Evolutionary conservation across 1,140 invertebrate species (phyloP).

Genomic region (Achroia grisella): DNA sequence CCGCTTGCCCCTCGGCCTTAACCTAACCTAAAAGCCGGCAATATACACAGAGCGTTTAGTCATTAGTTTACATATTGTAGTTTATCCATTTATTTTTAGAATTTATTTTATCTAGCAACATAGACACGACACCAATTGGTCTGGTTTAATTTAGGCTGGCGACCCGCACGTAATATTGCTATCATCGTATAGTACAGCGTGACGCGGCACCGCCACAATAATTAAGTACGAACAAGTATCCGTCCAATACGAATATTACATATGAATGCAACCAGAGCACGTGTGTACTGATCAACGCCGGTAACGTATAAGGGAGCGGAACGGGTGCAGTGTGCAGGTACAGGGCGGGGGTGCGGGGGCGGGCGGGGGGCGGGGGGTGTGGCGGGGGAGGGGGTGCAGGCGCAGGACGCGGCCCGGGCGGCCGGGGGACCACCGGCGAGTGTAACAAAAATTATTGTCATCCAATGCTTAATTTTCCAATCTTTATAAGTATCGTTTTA

Average conservation of each 20-base stretch:
- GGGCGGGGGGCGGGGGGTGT: background rate
- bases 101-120: conserved; percentile 39
- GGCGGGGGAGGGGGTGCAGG: background rate
- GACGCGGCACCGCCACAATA: background rate
- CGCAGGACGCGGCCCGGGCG: background rate
- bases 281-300: no score
- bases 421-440: conserved; percentile 16
- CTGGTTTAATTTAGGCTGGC: conserved; percentile 28
- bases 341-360: background rate
- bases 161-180: conserved; percentile 47
- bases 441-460: conserved; percentile 71
- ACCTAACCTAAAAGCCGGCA: conserved; percentile 1
- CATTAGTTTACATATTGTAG: conserved; percentile 33
- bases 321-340: no score
- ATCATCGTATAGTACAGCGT: conserved; percentile 17
- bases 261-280: no score
- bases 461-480: conserved; percentile 67
- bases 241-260: no score
- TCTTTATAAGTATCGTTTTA: conserved; percentile 44
- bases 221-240: no score
- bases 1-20: no score
- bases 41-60: conserved; percentile 15
- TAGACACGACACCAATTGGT: conserved; percentile 67
- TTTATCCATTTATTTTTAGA: conserved; percentile 5
- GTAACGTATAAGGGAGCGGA: no score